Evolutionary conservation across 1,140 invertebrate species (phyloP), one percentile per base, ranked within the genome.

Genomic region (Ooceraea biroi): DNA sequence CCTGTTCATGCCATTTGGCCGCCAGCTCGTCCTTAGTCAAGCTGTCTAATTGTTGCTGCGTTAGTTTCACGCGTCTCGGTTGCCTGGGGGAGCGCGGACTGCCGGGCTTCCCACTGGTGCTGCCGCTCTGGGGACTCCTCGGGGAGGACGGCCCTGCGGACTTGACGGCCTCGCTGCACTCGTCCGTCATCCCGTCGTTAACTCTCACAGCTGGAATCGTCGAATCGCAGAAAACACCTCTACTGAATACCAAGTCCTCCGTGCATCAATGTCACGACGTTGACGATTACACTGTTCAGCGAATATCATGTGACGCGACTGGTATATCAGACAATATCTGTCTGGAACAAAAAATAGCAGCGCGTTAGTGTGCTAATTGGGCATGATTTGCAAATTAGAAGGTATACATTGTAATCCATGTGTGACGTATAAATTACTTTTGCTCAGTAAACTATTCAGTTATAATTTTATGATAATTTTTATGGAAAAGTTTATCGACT

Each of bases 1-100:
- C 95, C 92, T 95, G 94, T 91, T 95, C 94, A 78, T 92, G 92
- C 95, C 95, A 95, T 87, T 95, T 95, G 83, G 93, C 92, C 77
- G 94, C 90, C 76, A 95, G 90, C 83, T 95, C 95, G 66, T 95
- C 95, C 91, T 94, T 95, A 55, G 92, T 93, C 65, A 95, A 88
- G 63, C 84, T 90, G 60, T 95, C 94, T 86, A 95, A 89, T 65
- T 95, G 94, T 84, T 95, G 94, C 44, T 94, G 93, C n/a, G 92
- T 94, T 65, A 95, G 86, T 82, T 94, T 94, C 17, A 95, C 87
- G 22, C 93, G 92, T 27, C 93, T 93, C 25, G 91, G 73, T 71
- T 92, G 93, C 14, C 91, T 92, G 3, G 93, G 93, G 3, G 93
- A 94, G 11, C 90, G 90, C 14, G 93, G 93, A 91, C 92, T 94